Base-by-base conservation (phyloP, 2,113 vertebrate species). In the Euleptes europaea region DNA sequence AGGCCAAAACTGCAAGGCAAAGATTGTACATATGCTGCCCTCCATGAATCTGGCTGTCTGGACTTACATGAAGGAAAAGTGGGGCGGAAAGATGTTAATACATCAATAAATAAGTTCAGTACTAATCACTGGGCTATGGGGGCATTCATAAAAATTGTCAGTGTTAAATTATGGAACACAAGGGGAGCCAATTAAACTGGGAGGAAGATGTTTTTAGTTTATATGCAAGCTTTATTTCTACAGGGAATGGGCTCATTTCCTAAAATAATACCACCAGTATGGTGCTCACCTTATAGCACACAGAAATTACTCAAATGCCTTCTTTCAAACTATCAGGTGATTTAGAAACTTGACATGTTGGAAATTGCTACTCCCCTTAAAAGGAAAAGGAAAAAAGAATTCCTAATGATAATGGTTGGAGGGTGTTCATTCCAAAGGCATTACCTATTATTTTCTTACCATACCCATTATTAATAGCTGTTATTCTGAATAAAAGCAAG, bases 121-220 rank as follows among this genome's bases (percentile, higher is more conserved):
- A 35, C 31, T 44, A 72, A 78, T 85, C 67, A 28, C 76, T 70
- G 51, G 71, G 63, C 23, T 14, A 35, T 85, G 83, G 60, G 42
- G 77, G 31, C 26, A 78, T 85, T 49, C 74, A 54, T 47, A 66
- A 60, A 73, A 54, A 65, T 15, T 14, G 73, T 70, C 63, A 80
- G 67, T 40, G 74, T 69, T 65, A 72, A 91, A 91, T 79, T 72
- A 86, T 74, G 63, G n/a, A 74, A 40, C 80, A 69, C 65, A 86
- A 91, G 83, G 66, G 69, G 89, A 87, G 88, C 69, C 65, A 65
- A 60, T 82, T 84, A 88, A 90, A 38, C 33, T 75, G 65, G 78
- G 0, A 90, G 57, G 66, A 66, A 89, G 15, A 51, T 78, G 31
- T 83, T 87, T 85, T 75, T 78, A 60, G 92, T 81, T 89, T 91